Percentiles rank a stretch among this genome's conserved stretches.
Conservation (phyloP, 92 coral and sea anemone genomes). For the Parazoanthus darwini region DNA sequence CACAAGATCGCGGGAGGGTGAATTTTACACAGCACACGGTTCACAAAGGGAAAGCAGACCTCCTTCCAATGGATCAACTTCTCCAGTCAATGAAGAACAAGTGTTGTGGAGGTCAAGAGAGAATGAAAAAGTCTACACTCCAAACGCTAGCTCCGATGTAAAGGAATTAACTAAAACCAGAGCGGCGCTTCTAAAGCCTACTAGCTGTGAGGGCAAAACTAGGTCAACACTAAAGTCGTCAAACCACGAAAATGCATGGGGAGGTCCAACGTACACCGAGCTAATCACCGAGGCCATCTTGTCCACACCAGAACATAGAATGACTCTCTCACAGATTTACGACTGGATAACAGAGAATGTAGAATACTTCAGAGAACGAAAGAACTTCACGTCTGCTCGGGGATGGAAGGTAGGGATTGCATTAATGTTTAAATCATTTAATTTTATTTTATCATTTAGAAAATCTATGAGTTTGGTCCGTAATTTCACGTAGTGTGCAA, state of each 20-base stretch:
- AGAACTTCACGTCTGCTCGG: constrained; percentile 41
- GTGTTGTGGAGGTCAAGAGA: not conserved
- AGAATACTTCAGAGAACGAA: constrained; percentile 32
- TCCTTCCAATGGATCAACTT: not conserved
- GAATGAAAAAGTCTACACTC: not conserved
- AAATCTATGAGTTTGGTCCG: not conserved
- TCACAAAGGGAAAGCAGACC: not conserved
- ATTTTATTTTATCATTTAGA: not conserved
- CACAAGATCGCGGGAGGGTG: constrained; percentile 1
- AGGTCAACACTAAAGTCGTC: constrained; percentile 12
- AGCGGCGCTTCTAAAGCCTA: not conserved
- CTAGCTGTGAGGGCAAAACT: constrained; percentile 8
- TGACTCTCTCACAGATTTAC: constrained; percentile 40
- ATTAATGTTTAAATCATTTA: not conserved
- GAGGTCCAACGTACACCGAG: constrained; percentile 41
- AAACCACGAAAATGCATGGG: constrained; percentile 42
- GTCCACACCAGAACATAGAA: constrained; percentile 40
- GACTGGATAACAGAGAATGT: constrained; percentile 43
- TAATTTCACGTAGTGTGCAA: not conserved
- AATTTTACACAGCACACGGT: not conserved
- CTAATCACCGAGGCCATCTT: constrained; percentile 42
- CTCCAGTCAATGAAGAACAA: constrained; percentile 14
- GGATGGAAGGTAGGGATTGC: constrained; percentile 37
- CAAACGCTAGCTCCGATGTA: not conserved
- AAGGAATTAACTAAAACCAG: constrained; percentile 12